A percentile compares a stretch with the other conserved stretches of the same genome.
These are phyloP conservation scores for Druon quercuslanigerum DNA, from an alignment of 1,140 invertebrate species.

Conservation along the genomic window DNA sequence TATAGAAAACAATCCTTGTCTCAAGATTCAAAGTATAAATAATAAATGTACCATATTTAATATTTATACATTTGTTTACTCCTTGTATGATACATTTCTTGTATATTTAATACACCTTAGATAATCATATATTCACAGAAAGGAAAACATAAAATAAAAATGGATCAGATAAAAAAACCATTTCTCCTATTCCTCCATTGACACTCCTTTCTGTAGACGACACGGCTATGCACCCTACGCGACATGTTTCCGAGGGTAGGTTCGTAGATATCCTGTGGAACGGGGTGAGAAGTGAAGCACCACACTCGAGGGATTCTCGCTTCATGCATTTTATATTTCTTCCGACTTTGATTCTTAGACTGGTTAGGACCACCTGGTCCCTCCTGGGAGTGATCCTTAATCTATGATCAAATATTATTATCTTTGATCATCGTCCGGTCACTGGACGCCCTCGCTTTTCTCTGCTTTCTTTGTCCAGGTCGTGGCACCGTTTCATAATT, in stretches of 20 bases:
- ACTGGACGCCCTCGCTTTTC: conserved; percentile 45
- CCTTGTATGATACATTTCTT: no score
- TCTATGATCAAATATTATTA: conserved; percentile 72
- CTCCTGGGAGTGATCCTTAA: conserved; percentile 67
- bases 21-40: no score
- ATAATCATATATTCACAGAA: no score
- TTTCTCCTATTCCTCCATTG: not conserved
- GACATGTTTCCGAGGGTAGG: not conserved
- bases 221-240: conserved; percentile 1
- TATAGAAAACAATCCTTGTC: no score
- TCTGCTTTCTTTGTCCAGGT: conserved; percentile 48
- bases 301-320: conserved; percentile 62
- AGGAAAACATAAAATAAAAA: not conserved
- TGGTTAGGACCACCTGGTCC: conserved; percentile 53
- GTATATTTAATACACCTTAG: no score
- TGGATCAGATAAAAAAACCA: not conserved
- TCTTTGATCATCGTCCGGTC: conserved; percentile 67
- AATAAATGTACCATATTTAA: no score
- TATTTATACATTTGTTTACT: no score
- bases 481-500: conserved; percentile 19
- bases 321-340: conserved; percentile 74
- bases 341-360: conserved; percentile 70
- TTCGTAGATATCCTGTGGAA: conserved; percentile 27
- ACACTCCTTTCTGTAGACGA: not conserved
- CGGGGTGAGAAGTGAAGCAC: conserved; percentile 44